Evolutionary conservation across 1,140 invertebrate genomes (phyloP), one percentile per base, ranked within the genome.

Genomic region (Scaptomyza montana): DNA sequence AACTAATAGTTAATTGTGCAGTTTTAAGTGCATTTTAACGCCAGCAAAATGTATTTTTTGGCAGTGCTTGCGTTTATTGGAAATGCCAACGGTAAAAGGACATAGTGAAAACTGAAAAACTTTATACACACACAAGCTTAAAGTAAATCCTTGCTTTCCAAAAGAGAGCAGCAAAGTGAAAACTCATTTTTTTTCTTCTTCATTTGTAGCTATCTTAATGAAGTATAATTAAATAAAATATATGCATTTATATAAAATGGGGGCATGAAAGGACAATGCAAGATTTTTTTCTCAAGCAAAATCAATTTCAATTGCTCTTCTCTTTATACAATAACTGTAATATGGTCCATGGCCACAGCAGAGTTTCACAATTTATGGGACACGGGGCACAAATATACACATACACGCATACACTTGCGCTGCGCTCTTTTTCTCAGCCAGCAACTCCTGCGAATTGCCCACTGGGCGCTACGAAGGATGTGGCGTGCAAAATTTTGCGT

Each of bases 341-440:
- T 89, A 87, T 89, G 85, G 84, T 87, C 84, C 84, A 87, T 87
- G 84, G 84, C 84, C 84, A 87, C 69, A 75, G 73, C 62, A 89
- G 79, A 89, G 82, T 82, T 70, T 89, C 73, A 79, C 54, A 87
- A 84, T 87, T 87, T 84, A 87, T 87, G 85, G 84, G 82, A 89
- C 82, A 86, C 81, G 61, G 78, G 84, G 72, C 85, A 84, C 82
- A 87, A 64, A 65, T 28, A 63, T 28, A 84, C 82, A 87, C 67
- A 65, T 28, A 25, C 25, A 80, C 49, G 72, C 51, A 50, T 60
- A 64, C 65, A 41, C 56, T 73, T 72, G 63, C 60, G 49, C 47
- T 78, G 72, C 70, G 78, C 82, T 89, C 82, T 81, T 81, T 78
- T 78, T 75, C 82, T 73, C 65, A 57, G 70, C 46, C 50, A 74